A percentile compares a stretch with the other conserved stretches of the same genome.
Evolutionary conservation across 2,888 invertebrate species (phyloP).

Genomic region (Nowickia ferox): DNA sequence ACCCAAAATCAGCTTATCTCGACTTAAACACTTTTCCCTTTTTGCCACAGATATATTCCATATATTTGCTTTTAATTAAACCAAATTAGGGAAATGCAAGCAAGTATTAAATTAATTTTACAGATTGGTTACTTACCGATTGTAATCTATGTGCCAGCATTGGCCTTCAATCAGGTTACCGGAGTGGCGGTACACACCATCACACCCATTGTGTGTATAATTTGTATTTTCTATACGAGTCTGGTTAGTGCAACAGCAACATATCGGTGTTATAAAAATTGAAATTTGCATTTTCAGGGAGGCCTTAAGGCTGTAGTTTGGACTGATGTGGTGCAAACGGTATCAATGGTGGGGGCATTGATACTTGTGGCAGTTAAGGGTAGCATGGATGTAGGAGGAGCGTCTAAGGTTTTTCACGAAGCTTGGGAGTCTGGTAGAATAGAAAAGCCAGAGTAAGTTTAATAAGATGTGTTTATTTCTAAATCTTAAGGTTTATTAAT

Average conservation of each 20-base stretch:
- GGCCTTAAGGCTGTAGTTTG: conserved; percentile 91
- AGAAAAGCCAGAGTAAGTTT: conserved; percentile 88
- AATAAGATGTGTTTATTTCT: not conserved
- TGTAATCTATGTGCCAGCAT: conserved; percentile 90
- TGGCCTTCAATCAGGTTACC: conserved; percentile 93
- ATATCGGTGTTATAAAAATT: not conserved
- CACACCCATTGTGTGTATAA: conserved; percentile 91
- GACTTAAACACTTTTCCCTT: too few species aligned
- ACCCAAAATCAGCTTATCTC: too few species aligned
- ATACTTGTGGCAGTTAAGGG: conserved; percentile 89
- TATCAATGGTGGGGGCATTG: conserved; percentile 91
- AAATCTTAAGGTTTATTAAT: not conserved
- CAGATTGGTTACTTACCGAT: conserved; percentile 91
- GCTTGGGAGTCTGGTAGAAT: conserved; percentile 89
- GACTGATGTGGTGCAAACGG: conserved; percentile 91
- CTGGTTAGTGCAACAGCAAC: conserved; percentile 85
- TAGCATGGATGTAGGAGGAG: conserved; percentile 89
- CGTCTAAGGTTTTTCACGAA: conserved; percentile 86
- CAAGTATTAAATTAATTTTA: conserved; percentile 28
- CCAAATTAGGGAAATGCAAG: not conserved
- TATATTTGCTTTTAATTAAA: too few species aligned
- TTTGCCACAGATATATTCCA: too few species aligned
- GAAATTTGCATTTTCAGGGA: conserved; percentile 84
- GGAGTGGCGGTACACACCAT: conserved; percentile 92
- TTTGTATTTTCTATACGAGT: conserved; percentile 94